phyloP scores from a whole-genome alignment of 2,113 vertebrate species.

The Alligator sinensis region DNA sequence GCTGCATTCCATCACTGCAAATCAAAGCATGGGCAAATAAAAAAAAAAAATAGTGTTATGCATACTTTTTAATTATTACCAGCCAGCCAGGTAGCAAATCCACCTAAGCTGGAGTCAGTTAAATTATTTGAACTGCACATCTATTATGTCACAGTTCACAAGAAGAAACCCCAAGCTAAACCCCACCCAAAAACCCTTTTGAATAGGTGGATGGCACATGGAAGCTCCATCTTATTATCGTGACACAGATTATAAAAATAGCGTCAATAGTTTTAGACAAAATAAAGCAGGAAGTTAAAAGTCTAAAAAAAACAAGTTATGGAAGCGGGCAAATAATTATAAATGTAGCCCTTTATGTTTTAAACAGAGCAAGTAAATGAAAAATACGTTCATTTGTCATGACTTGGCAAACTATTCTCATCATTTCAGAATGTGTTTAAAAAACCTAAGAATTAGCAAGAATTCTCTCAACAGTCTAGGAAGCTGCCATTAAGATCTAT shows the following conservation, averaged over 20 bases:
- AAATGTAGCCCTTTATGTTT: neutral
- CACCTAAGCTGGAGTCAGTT: neutral
- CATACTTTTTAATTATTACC: constrained; percentile 2
- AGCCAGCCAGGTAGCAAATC: neutral
- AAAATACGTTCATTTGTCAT: neutral
- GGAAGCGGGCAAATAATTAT: neutral
- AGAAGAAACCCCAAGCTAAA: neutral
- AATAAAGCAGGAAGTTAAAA: neutral
- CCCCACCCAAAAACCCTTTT: neutral
- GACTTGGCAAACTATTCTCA: neutral
- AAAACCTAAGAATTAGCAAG: neutral
- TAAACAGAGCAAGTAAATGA: neutral
- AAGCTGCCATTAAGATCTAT: neutral
- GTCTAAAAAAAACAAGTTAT: neutral
- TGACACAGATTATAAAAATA: neutral
- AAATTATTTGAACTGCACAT: neutral
- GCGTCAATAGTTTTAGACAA: neutral
- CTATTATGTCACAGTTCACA: neutral
- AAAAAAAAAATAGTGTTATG: constrained; percentile 5
- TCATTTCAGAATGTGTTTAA: neutral
- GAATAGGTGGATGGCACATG: neutral
- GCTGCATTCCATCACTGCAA: constrained; percentile 1
- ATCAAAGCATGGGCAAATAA: neutral
- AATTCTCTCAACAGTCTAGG: neutral
- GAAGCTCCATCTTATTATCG: neutral